Base-by-base conservation (phyloP, 2,888 invertebrate genomes). In the Cheilosia impressa region DNA sequence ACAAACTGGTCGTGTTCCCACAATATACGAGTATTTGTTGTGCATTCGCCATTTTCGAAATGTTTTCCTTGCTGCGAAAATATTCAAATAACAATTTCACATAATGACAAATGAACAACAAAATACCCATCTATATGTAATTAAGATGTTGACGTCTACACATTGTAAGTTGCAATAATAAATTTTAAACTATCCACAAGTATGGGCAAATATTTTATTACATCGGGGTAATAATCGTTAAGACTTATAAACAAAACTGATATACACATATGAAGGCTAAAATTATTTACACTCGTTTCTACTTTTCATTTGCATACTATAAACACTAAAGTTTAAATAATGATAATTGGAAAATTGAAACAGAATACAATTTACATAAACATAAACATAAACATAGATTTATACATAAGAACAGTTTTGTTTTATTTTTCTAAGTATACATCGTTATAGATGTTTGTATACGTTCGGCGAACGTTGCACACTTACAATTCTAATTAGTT, bases 1-100 rank as follows among this genome's bases (percentile, higher is more conserved):
- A 83, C 82, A 83, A 76, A 78, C 77, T 82, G 77, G 82, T 82
- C 72, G 72, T 77, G 45, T 66, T 47, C 19, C 38, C 53, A 50
- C 47, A 27, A 15, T 41, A 50, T 57, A n/a, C n/a, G n/a, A n/a
- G 1, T 50, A 17, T 50, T 52, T 52, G 13, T 2, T 52, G 22
- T 53, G 10, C 62, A 52, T 73, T 17, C 22, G 43, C 27, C 24
- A 53, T 27, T 6, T 53, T 15, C 22, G 38, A 13, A 38, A 38
- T 38, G 4, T 52, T 47, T 38, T 68, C 31, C n/a, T 41, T 47
- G 34, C 60, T 31, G 63, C 50, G 4, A 47, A 52, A 38, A 5
- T 27, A 27, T 27, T 15, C 10, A 22, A 45, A 45, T 22, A 45
- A 68, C 31, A 31, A 45, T 50, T 50, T 9, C 22, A 52, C 4